Conservation (phyloP, 2,113 vertebrate genomes). For the Dolichallabes microphthalmus region DNA sequence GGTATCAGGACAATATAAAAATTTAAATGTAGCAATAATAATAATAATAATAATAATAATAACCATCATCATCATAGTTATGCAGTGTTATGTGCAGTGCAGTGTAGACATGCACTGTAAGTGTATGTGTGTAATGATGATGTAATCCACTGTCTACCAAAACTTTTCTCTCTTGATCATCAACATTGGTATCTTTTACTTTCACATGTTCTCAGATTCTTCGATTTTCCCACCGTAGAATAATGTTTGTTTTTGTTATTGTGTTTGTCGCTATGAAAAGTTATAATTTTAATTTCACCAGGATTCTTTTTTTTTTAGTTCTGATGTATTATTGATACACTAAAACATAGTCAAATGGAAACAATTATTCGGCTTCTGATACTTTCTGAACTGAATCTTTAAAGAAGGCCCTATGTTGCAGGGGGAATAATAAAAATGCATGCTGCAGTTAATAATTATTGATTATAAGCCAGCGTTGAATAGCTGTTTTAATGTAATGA, state of each 20-base stretch:
- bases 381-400: not conserved
- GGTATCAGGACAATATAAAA: not conserved
- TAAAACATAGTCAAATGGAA: not conserved
- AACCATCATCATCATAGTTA: not conserved
- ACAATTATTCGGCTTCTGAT: not conserved
- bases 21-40: not conserved
- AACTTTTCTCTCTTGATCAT: not conserved
- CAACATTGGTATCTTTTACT: not conserved
- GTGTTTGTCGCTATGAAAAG: not conserved
- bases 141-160: not conserved
- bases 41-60: not conserved
- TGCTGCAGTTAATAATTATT: constrained; percentile 29
- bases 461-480: constrained; percentile 44
- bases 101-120: not conserved
- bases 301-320: not conserved
- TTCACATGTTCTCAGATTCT: not conserved
- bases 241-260: constrained; percentile 1
- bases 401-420: not conserved
- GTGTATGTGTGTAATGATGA: not conserved
- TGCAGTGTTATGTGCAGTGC: not conserved
- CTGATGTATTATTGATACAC: too few species aligned
- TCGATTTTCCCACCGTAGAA: not conserved
- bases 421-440: constrained; percentile 4
- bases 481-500: constrained; percentile 61
- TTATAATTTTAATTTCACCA: not conserved